Evolutionary conservation across 2,113 vertebrate species (phyloP), one percentile per base, ranked within the genome.

Genomic region (Chionomys nivalis): DNA sequence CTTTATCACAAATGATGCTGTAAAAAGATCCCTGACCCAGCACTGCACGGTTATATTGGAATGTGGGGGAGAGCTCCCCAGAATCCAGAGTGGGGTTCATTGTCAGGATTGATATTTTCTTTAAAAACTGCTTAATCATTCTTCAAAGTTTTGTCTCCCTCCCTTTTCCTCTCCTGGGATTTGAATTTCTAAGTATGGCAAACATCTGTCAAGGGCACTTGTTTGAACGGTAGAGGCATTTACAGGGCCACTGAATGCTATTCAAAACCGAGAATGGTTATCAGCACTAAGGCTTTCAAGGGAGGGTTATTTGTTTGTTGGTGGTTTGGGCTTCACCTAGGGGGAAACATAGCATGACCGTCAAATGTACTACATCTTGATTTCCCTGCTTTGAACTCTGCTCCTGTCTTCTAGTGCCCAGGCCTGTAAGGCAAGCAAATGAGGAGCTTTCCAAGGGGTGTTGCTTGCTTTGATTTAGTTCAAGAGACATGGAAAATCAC

Each of bases 151-250:
- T 63, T 55, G 2, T 36, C 14, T 78, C 39, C 89, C 3, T n/a
- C 81, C 90, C 21, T 93, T 73, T 52, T 81, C 83, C 26, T 96
- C 93, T 88, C 44, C 26, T 87, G 11, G 88, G 79, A 85, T 42
- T 81, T 26, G 65, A 65, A 66, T 96, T 97, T 96, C 90, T 95
- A 96, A 85, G 96, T 87, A 96, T 79, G 93, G 72, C 90, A 98
- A 97, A 91, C 61, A 92, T 36, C 72, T 81, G 87, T 96, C 96
- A 96, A 92, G 94, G 76, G 94, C 88, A 72, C 92, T 93, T 93
- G 97, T 75, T 96, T 96, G 78, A 95, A 83, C 44, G 47, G 3
- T 66, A 89, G 72, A 94, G 42, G 66, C 82, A 92, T 91, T 92
- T 68, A 52, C 65, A 85, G 82, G 76, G 26, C 72, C 47, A 77